phyloP scores from a whole-genome alignment of 2,888 invertebrate species.

The Xylota segnis region DNA sequence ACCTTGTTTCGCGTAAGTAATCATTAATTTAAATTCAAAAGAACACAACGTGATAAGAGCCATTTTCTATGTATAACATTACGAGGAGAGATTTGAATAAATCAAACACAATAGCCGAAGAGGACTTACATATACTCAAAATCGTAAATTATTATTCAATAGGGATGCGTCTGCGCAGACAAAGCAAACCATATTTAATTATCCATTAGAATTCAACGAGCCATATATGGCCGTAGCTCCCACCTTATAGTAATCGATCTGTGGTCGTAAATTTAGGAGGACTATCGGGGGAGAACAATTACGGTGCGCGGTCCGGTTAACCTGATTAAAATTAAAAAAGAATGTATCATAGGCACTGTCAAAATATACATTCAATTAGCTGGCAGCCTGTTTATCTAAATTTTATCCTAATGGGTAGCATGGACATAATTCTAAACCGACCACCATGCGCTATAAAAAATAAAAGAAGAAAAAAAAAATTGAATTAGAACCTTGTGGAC shows the following conservation, averaged over 20 bases:
- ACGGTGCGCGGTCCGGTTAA: conserved; percentile 14
- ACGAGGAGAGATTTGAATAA: not conserved
- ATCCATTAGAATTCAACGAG: conserved; percentile 33
- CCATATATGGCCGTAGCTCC: conserved; percentile 46
- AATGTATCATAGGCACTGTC: conserved; percentile 23
- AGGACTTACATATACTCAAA: conserved; percentile 1
- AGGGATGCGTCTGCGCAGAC: not conserved
- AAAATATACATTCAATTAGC: conserved; percentile 39
- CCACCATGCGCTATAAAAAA: conserved; percentile 34
- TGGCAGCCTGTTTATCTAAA: conserved; percentile 47
- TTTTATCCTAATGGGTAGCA: conserved; percentile 20
- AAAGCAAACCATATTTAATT: conserved; percentile 31
- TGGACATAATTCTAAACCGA: conserved; percentile 29
- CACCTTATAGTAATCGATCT: conserved; percentile 42
- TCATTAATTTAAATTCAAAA: conserved; percentile 10
- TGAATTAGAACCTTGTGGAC: conserved; percentile 24
- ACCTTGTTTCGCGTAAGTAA: conserved; percentile 87
- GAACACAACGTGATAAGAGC: not conserved
- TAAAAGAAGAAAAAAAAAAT: too few species aligned
- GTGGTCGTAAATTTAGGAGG: conserved; percentile 44
- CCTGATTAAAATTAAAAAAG: conserved; percentile 38
- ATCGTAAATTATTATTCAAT: conserved; percentile 52
- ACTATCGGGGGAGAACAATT: conserved; percentile 37
- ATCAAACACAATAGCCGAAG: conserved; percentile 25
- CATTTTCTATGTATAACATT: not conserved